Base-by-base conservation (phyloP, 2,797 vertebrate species). In the Urocyon cinereoargenteus region DNA sequence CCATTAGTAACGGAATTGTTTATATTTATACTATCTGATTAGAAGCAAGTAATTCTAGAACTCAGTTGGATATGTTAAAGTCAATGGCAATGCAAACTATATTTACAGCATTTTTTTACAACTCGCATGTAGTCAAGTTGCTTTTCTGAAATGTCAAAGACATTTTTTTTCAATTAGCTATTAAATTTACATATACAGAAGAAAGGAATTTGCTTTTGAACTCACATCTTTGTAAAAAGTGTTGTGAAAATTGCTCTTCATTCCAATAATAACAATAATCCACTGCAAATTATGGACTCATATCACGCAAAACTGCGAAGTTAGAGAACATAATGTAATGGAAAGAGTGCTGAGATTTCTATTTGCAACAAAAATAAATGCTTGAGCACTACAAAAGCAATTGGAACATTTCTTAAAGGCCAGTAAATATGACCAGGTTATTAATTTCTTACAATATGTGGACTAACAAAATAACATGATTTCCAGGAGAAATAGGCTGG, bases 181-280 rank as follows among this genome's bases (percentile, higher is more conserved):
- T 82, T 91, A 77, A 45, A 89, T 66, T 90, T 92, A 34, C 90
- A 73, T 79, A 78, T 40, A 83, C 24, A 79, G 8, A 94, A 84
- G 13, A 84, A 90, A 90, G 9, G 7, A 31, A 95, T 82, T 90
- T 93, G 4, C 14, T 86, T 97, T 91, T 91, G 61, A 91, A 86
- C 21, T 16, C 31, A 64, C 6, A 94, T 90, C 62, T 94, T 90
- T 79, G 28, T 22, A 72, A 10, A 82, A 14, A 55, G 1, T 61
- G 0, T 92, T 95, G 14, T 77, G 8, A 89, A 82, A 91, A 78
- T 83, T 86, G 22, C 6, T 86, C 36, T 90, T 89, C 28, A 14
- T 77, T 70, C 14, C 55, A 61, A 64, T 91, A 94, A 90, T 81
- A 94, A 81, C 59, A 92, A 92, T 55, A 73, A 94, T 62, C 36